Evolutionary conservation across 2,113 vertebrate genomes (phyloP).

Genomic region (Sebastes schlegelii): DNA sequence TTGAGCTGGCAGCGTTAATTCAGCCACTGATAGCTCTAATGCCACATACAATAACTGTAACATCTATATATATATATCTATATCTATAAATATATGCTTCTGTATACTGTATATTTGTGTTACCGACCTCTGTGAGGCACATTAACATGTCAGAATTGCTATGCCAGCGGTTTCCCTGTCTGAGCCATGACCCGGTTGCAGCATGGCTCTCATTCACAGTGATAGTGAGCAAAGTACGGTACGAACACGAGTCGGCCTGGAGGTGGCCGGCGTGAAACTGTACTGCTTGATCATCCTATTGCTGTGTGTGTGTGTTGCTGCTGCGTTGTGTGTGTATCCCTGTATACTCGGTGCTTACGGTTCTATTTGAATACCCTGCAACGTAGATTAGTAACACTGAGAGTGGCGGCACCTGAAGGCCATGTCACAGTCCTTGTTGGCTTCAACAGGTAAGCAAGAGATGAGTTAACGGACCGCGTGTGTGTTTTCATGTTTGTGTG

Average conservation of each 20-base stretch:
- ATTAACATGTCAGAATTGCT: conserved; percentile 42
- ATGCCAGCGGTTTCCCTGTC: conserved; percentile 50
- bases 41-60: conserved; percentile 42
- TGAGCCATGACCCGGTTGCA: conserved; percentile 33
- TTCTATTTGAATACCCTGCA: conserved; percentile 68
- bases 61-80: conserved; percentile 41
- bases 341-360: conserved; percentile 47
- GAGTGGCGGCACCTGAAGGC: conserved; percentile 19
- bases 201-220: conserved; percentile 68
- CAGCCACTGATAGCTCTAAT: conserved; percentile 34
- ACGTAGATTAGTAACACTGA: conserved; percentile 66
- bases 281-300: conserved; percentile 54
- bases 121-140: conserved; percentile 67
- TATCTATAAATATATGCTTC: conserved; percentile 35
- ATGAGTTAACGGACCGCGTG: conserved; percentile 14
- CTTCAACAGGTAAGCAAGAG: conserved; percentile 31
- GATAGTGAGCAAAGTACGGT: conserved; percentile 50
- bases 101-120: conserved; percentile 37
- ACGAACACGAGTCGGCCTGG: conserved; percentile 30
- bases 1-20: conserved; percentile 41
- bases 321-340: conserved; percentile 29
- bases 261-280: conserved; percentile 10
- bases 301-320: conserved; percentile 39
- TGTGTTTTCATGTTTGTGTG: conserved; percentile 5
- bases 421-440: conserved; percentile 42